phyloP scores from a whole-genome alignment of 2,888 invertebrate species.

The Neocrepidodera transversa region DNA sequence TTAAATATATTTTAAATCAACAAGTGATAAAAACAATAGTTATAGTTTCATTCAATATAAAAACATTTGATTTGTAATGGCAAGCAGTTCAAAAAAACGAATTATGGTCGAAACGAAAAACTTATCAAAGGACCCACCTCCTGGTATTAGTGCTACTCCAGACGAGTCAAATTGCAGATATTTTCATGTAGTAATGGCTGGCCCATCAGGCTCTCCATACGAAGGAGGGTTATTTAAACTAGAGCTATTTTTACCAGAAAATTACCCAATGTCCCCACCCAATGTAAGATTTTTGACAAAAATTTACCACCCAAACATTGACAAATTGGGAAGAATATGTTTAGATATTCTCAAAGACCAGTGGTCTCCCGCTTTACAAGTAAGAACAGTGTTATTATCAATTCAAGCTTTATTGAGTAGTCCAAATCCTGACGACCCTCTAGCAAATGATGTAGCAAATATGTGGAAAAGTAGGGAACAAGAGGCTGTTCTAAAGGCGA shows the following conservation, averaged over 20 bases:
- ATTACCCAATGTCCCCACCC: conserved; percentile 99
- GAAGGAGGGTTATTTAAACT: conserved; percentile 98
- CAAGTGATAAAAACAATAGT: conserved; percentile 14
- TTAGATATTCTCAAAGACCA: conserved; percentile 98
- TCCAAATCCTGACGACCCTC: conserved; percentile 98
- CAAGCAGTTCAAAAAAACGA: conserved; percentile 73
- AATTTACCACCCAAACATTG: conserved; percentile 99
- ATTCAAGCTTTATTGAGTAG: conserved; percentile 95
- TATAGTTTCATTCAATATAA: not conserved
- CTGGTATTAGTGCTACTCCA: conserved; percentile 95
- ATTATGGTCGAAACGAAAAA: conserved; percentile 97
- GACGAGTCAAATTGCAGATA: conserved; percentile 91
- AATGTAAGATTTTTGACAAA: conserved; percentile 99
- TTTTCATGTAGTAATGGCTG: conserved; percentile 96
- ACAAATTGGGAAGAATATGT: conserved; percentile 98
- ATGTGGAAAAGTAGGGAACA: conserved; percentile 98
- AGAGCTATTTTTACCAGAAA: conserved; percentile 98
- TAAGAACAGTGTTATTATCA: conserved; percentile 96
- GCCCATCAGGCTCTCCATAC: conserved; percentile 94
- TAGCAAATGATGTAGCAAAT: conserved; percentile 98
- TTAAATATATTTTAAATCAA: conserved; percentile 15
- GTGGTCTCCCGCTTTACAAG: conserved; percentile 99
- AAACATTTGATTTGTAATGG: conserved; percentile 40
- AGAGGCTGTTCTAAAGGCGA: conserved; percentile 93
- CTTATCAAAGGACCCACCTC: conserved; percentile 96